Evolutionary conservation across 1,140 invertebrate species (phyloP).

Genomic region (Drosophila burlai): DNA sequence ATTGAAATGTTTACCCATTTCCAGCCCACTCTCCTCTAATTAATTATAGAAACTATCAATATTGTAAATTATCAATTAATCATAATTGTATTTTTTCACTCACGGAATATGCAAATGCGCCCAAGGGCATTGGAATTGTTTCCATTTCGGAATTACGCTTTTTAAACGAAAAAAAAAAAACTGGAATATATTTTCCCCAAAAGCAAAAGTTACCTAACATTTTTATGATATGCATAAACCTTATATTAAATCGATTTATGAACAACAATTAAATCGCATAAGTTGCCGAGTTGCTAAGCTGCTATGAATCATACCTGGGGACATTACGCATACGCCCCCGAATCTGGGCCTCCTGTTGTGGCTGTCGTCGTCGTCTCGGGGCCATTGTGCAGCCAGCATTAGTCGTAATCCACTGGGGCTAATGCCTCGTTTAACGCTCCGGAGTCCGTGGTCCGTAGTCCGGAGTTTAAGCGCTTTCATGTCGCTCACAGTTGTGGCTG

Average conservation of each 20-base stretch:
- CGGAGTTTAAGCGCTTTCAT: conserved; percentile 42
- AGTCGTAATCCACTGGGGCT: conserved; percentile 39
- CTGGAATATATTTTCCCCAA: background rate
- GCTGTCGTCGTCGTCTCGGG: conserved; percentile 4
- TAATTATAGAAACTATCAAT: background rate
- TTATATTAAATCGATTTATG: background rate
- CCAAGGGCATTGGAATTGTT: background rate
- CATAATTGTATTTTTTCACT: conserved; percentile 4
- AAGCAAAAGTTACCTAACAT: background rate
- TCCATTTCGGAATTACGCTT: rapidly evolving
- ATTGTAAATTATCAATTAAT: background rate
- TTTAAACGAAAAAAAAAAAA: background rate
- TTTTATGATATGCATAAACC: background rate
- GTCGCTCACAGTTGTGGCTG: conserved; percentile 37
- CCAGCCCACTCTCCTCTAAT: background rate
- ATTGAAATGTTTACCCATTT: background rate
- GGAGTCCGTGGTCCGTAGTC: conserved; percentile 4
- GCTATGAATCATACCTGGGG: conserved; percentile 12
- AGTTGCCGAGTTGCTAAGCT: conserved; percentile 8
- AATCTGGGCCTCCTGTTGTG: background rate
- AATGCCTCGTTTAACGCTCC: conserved; percentile 47
- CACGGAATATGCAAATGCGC: background rate
- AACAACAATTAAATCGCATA: conserved; percentile 3
- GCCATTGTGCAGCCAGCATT: conserved; percentile 28
- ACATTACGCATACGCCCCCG: conserved; percentile 22